Percentiles rank a stretch among this genome's conserved stretches.
phyloP scores from a whole-genome alignment of 1,140 invertebrate species.

The Conopomorpha cramerella region DNA sequence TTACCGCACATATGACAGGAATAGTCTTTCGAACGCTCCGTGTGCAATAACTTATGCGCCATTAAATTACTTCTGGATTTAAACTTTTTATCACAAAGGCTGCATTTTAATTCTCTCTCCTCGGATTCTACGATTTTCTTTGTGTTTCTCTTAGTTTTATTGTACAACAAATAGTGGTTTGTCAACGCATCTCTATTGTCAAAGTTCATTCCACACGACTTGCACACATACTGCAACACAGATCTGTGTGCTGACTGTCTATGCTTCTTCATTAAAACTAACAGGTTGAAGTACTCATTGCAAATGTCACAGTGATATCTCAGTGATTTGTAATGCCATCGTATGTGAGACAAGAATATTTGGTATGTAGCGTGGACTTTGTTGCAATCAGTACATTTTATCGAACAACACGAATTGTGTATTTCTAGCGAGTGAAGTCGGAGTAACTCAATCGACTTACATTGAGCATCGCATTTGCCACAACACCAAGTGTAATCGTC shows the following conservation, averaged over 20 bases:
- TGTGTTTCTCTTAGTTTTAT: slow-evolving; percentile 13
- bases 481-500: slow-evolving; percentile 37
- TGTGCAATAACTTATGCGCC: slow-evolving; percentile 38
- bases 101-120: slow-evolving; percentile 28
- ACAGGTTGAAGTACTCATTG: slow-evolving; percentile 23
- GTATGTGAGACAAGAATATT: slow-evolving; percentile 29
- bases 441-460: slow-evolving; percentile 31
- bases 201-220: slow-evolving; percentile 29
- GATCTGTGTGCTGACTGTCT: slow-evolving; percentile 19
- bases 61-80: slow-evolving; percentile 36
- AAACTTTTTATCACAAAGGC: slow-evolving; percentile 36
- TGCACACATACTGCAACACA: slow-evolving; percentile 22
- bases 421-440: slow-evolving; percentile 40
- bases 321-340: slow-evolving; percentile 26
- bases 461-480: slow-evolving; percentile 38
- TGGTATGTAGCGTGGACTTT: slow-evolving; percentile 26
- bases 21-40: slow-evolving; percentile 33
- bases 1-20: slow-evolving; percentile 47
- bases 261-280: slow-evolving; percentile 25
- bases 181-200: slow-evolving; percentile 24
- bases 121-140: slow-evolving; percentile 5
- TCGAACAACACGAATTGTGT: slow-evolving; percentile 30
- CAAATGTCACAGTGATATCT: slow-evolving; percentile 41
- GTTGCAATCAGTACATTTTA: slow-evolving; percentile 36
- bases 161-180: slow-evolving; percentile 29